Evolutionary conservation across 2,888 invertebrate species (phyloP), one percentile per base, ranked within the genome.

Genomic region (Villa cingulata): DNA sequence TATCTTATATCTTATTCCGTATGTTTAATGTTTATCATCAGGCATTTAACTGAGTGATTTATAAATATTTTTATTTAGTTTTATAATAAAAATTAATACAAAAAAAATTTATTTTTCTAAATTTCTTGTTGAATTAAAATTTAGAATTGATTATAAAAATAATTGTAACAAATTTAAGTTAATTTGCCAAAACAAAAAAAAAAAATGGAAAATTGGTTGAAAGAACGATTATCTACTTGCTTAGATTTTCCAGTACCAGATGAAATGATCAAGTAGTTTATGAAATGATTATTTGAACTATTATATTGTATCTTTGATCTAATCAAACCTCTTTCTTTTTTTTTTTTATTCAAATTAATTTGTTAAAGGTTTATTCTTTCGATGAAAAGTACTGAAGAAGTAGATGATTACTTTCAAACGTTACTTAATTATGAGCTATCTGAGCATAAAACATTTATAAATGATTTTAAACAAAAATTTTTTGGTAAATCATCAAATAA

Each of bases 321-420:
- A 7, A 38, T 38, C 4, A 17, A 12, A 12, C 9, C 9, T 18
- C 10, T 3, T 18, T 38, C 17, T 23, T n/a, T 41, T 16, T 16
- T 27, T 3, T 15, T 27, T 16, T 20, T 23, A 6, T 14, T 6
- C 20, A 40, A 20, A 19, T 23, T 20, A 19, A 4, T 15, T 23
- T n/a, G n/a, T n/a, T n/a, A 16, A n/a, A 89, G 89, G 34, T 85
- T 81, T 56, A 78, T 91, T 34, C 60, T 78, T 50, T 73, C 78
- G 16, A 84, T 91, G 56, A 75, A 82, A 57, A 77, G 77, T 59
- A 77, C 78, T 47, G 70, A 72, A 49, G 87, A 86, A 58, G 72
- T 87, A 42, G 81, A 84, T 56, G 83, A 86, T 50, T 88, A 87
- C 59, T 80, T 89, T 67, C 76, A 75, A 56, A 82, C 81, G 43